These are phyloP conservation scores for Uropsilus gracilis DNA, from an alignment of 2,113 vertebrate species.

Conservation along the genomic window DNA sequence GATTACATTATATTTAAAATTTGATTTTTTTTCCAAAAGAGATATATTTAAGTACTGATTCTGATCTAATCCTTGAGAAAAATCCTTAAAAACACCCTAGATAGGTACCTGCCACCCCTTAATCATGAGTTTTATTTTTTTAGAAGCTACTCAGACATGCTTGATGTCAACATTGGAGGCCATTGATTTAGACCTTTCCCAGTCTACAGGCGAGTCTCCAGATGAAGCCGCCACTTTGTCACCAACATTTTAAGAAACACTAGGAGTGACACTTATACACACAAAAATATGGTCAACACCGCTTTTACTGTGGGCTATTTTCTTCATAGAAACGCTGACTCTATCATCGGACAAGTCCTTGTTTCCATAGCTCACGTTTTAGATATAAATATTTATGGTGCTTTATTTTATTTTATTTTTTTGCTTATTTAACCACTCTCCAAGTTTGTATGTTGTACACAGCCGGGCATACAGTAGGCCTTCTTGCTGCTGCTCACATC, in stretches of 20 bases:
- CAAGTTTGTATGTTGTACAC: neutral
- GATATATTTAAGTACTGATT: neutral
- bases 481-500: neutral
- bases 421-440: neutral
- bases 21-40: slow-evolving; percentile 13
- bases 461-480: neutral
- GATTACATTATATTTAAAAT: neutral
- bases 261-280: neutral
- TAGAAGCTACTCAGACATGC: neutral
- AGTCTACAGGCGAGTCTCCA: neutral
- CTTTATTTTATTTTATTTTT: too few species aligned
- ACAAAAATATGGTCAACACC: neutral
- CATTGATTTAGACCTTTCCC: neutral
- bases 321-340: neutral
- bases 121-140: neutral
- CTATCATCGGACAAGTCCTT: neutral
- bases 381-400: neutral
- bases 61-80: slow-evolving; percentile 1
- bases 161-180: neutral
- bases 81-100: neutral
- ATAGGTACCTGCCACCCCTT: too few species aligned
- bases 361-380: neutral
- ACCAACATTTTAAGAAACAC: neutral
- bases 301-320: neutral
- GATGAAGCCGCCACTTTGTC: neutral